A percentile compares a stretch with the other conserved stretches of the same genome.
Evolutionary conservation across 2,888 invertebrate species (phyloP).

Genomic region (Pterostichus niger): DNA sequence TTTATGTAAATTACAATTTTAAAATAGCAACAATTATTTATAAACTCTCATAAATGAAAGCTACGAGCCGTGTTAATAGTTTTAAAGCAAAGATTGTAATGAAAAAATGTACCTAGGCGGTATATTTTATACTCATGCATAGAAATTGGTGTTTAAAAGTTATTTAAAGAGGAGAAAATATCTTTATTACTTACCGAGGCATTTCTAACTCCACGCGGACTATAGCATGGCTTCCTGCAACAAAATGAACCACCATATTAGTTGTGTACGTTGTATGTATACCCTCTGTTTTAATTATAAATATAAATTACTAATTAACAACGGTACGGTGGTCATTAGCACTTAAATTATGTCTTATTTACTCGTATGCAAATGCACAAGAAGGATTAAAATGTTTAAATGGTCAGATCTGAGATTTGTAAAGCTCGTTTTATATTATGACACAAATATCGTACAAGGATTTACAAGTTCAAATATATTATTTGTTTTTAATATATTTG

Average conservation of each 20-base stretch:
- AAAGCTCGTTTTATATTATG: no score
- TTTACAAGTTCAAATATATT: no score
- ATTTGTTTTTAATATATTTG: no score
- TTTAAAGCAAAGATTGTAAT: background rate
- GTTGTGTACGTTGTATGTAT: no score
- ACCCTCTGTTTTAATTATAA: background rate
- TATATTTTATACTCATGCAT: constrained; percentile 11
- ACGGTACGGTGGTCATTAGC: no score
- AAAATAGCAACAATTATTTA: background rate
- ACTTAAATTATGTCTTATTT: no score
- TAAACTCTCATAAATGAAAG: background rate
- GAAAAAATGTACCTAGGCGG: background rate
- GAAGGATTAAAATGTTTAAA: no score
- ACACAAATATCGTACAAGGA: no score
- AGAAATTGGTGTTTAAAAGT: constrained; percentile 68
- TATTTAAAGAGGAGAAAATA: constrained; percentile 74
- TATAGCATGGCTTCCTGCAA: constrained; percentile 74
- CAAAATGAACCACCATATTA: constrained; percentile 54
- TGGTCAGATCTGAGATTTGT: no score
- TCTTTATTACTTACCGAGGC: constrained; percentile 71
- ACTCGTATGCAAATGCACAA: no score
- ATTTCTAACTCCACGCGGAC: constrained; percentile 76
- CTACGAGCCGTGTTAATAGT: background rate
- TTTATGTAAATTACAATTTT: background rate
- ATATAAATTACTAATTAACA: background rate